Conservation (phyloP, 2,113 vertebrate genomes). For the Dendropsophus ebraccatus region DNA sequence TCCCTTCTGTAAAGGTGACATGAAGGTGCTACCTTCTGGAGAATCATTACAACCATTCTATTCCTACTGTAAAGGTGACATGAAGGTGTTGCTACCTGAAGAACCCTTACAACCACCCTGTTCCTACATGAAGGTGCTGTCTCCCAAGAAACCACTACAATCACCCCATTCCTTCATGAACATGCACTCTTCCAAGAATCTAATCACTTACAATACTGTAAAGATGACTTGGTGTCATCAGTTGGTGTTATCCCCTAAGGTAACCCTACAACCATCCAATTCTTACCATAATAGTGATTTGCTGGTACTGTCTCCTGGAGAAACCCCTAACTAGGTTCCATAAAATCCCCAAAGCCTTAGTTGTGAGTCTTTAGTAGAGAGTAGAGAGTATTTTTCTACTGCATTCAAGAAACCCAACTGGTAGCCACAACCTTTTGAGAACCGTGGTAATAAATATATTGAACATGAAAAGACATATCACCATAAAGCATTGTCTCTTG, state of each 20-base stretch:
- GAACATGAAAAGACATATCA: constrained; percentile 11
- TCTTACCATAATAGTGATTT: background rate
- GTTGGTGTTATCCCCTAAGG: background rate
- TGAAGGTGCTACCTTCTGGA: background rate
- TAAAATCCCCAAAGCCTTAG: background rate
- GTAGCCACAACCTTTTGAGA: constrained; percentile 1
- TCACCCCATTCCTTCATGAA: background rate
- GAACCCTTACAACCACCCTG: background rate
- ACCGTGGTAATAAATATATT: constrained; percentile 39
- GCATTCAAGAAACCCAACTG: background rate
- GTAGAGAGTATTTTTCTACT: background rate
- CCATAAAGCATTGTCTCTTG: constrained; percentile 29
- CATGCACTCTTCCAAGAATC: too few relatives aligned
- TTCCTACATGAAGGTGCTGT: too few relatives aligned
- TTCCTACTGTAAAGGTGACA: background rate
- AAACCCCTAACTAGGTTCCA: background rate
- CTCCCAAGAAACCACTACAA: background rate
- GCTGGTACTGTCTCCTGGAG: background rate
- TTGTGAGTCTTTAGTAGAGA: background rate
- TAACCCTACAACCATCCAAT: background rate
- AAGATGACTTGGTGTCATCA: background rate
- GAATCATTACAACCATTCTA: background rate
- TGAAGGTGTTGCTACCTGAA: background rate
- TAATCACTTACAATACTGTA: too few relatives aligned
- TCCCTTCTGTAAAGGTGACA: background rate